Evolutionary conservation across 2,113 vertebrate species (phyloP), one percentile per base, ranked within the genome.

Genomic region (Sprattus sprattus): DNA sequence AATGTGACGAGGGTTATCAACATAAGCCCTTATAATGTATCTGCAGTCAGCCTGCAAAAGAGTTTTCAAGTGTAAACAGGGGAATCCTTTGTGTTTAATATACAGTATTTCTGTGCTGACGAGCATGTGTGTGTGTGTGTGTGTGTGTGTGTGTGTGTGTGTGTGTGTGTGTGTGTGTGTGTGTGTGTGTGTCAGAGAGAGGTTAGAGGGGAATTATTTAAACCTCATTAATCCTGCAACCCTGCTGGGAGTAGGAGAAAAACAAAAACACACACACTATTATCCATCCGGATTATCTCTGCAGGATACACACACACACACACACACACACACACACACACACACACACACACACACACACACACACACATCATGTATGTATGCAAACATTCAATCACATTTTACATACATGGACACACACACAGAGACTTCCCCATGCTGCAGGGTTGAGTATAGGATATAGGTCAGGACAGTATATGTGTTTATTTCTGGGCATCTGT

Each of bases 161-260:
- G 45, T n/a, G 52, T 54, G 13, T 54, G 52, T 54, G 52, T 54
- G 52, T 54, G 16, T 54, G 52, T 54, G 39, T 83, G 28, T 45
- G 22, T 44, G 45, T 54, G 52, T 54, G 39, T 83, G 28, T 45
- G 22, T 44, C n/a, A 16, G 16, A 16, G 52, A 16, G 28, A 83
- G 82, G 82, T 83, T 60, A 83, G 82, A 64, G 82, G 64, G 44
- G 45, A 54, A 45, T 60, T 64, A 60, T 83, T 64, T 45, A 82
- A 64, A 78, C 75, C 57, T 67, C 67, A 84, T 84, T 84, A 84
- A 75, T 28, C 25, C 45, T 75, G 60, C 32, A 50, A 18, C 83
- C 25, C 45, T 47, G 44, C 49, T 45, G 46, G n/a, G 83, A 71
- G 83, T 78, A 45, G 20, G n/a, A 84, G 83, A 22, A 84, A 75